Evolutionary conservation across 1,140 invertebrate genomes (phyloP).

Genomic region (Drosophila takahashii): DNA sequence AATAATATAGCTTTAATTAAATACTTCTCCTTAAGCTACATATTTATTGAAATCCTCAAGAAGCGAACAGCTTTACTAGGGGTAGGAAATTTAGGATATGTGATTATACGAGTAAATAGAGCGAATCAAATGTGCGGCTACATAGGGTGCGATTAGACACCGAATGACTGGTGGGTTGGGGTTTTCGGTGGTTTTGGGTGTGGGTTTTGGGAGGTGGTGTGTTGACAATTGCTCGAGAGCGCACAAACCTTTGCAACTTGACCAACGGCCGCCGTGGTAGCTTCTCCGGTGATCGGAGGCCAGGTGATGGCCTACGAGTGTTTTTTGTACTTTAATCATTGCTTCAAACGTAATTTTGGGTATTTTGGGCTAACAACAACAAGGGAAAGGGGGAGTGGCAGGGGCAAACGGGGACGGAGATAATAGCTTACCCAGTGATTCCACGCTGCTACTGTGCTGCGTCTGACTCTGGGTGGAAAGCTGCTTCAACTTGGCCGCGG

Average conservation of each 20-base stretch:
- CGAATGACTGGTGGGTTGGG: constrained; percentile 32
- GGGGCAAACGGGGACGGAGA: neutral
- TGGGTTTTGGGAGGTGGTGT: constrained; percentile 10
- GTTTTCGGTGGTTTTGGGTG: constrained; percentile 8
- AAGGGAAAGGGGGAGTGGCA: constrained; percentile 9
- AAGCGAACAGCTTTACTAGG: neutral
- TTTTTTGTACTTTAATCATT: constrained; percentile 36
- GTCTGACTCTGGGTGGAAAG: constrained; percentile 55
- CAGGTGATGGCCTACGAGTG: constrained; percentile 10
- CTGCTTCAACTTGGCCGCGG: constrained; percentile 32
- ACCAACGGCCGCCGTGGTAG: constrained; percentile 60
- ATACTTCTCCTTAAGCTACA: neutral
- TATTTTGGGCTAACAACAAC: constrained; percentile 45
- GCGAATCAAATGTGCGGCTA: constrained; percentile 33
- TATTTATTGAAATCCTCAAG: neutral
- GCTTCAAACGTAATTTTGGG: constrained; percentile 48
- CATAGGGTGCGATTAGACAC: constrained; percentile 50
- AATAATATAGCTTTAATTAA: neutral
- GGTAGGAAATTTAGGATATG: constrained; percentile 15
- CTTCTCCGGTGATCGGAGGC: constrained; percentile 61
- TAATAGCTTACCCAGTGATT: constrained; percentile 76
- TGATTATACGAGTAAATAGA: constrained; percentile 22
- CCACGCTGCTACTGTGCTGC: constrained; percentile 72
- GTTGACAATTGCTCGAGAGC: constrained; percentile 46
- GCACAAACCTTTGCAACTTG: constrained; percentile 75